Percentiles rank a stretch among this genome's conserved stretches.
Evolutionary conservation across 2,113 vertebrate genomes (phyloP).

Genomic region (Sphyrna mokarran): DNA sequence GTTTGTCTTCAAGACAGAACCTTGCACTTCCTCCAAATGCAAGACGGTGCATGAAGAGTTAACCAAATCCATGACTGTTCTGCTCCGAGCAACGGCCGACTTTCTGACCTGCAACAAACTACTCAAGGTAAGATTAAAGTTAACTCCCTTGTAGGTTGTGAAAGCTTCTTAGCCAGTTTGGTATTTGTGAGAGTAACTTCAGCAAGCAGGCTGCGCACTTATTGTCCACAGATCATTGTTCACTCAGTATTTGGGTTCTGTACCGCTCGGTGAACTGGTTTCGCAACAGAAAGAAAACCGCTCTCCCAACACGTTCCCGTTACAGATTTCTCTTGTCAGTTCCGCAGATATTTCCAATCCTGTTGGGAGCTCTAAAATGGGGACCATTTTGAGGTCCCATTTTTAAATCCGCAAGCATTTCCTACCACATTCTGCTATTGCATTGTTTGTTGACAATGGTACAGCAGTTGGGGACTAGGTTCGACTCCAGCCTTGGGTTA

Average conservation of each 20-base stretch:
- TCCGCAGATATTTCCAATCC: neutral
- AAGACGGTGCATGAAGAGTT: constrained; percentile 88
- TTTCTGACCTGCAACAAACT: constrained; percentile 97
- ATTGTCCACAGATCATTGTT: neutral
- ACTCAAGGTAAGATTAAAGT: constrained; percentile 71
- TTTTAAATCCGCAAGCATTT: neutral
- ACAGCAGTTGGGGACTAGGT: too few species aligned
- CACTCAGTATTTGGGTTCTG: neutral
- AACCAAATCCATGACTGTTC: constrained; percentile 91
- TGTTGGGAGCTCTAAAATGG: neutral
- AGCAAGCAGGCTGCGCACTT: neutral
- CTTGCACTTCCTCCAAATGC: constrained; percentile 66
- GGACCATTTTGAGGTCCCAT: neutral
- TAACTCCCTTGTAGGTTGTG: neutral
- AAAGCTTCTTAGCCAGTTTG: neutral
- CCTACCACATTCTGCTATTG: neutral
- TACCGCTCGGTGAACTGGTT: neutral
- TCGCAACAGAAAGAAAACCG: too few species aligned
- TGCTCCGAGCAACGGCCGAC: constrained; percentile 93
- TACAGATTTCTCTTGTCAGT: neutral
- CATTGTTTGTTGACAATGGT: neutral
- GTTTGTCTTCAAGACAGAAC: constrained; percentile 90
- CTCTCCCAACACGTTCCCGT: too few species aligned
- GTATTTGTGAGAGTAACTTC: neutral
- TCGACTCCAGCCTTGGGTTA: too few species aligned